Evolutionary conservation across 2,888 invertebrate species (phyloP), one percentile per base, ranked within the genome.

Genomic region (Tetragonula carbonaria): DNA sequence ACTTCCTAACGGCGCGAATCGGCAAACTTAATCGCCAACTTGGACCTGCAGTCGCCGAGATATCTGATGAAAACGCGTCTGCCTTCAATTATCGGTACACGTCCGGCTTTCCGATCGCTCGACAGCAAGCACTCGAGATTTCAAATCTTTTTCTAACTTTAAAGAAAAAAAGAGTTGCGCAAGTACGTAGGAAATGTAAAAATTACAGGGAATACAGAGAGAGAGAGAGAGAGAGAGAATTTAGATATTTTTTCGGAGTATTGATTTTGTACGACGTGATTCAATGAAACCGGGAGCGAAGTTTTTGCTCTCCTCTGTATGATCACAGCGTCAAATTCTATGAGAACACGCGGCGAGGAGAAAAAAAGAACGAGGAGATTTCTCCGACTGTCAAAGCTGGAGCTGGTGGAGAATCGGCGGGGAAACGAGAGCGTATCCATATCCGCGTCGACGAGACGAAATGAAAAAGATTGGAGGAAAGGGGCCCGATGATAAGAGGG

Each of bases 1-100:
- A 53, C 18, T 38, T 53, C 33, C 28, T 18, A 14, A 57, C 67
- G 65, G 18, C 21, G 62, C 57, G 63, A n/a, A 67, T 21, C 45
- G 80, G 45, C 28, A 77, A 81, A 81, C 73, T 79, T 79, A 73
- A 81, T 81, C 72, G 55, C n/a, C n/a, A 79, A 78, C 53, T 79
- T 63, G 33, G 16, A 45, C 28, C 0, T 1, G 45, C 16, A 59
- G 45, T 45, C 63, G 14, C 4, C 66, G 66, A 59, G 45, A 51
- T 28, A 68, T 77, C 77, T 23, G 28, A 59, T 78, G 67, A 45
- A 21, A 4, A 74, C 51, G 50, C 63, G 23, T 59, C 50, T 33
- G 23, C 23, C 62, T 50, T 23, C 45, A 28, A 73, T 70, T 70
- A 62, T 62, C 16, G 50, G 50, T 66, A 45, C 50, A 65, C 74